phyloP scores from a whole-genome alignment of 30 jellyfish, hydroid and myxozoan genomes.

The Hydractinia symbiolongicarpus region DNA sequence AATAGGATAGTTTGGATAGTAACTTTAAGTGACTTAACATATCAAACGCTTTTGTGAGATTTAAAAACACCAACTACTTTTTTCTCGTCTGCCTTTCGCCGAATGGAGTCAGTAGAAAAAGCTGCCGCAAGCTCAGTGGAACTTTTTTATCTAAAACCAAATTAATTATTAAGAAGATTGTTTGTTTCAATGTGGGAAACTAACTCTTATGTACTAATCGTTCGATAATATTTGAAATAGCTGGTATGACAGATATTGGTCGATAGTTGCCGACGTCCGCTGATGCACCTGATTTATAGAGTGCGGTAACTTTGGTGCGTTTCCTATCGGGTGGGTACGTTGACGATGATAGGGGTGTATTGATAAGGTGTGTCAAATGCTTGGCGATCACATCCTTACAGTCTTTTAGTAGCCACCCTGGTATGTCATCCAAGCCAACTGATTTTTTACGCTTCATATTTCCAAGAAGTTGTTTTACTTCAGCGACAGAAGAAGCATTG shows the following conservation, averaged over 20 bases:
- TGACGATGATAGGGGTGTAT: background rate
- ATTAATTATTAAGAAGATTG: no score
- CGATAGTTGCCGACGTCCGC: no score
- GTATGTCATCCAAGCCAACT: background rate
- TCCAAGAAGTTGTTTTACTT: slow-evolving; percentile 7
- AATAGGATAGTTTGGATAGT: no score
- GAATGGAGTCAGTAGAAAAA: background rate
- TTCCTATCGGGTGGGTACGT: no score
- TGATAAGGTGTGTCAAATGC: slow-evolving; percentile 13
- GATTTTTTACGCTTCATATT: background rate
- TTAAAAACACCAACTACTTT: slow-evolving; percentile 6
- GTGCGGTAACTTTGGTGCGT: no score
- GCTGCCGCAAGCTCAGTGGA: background rate
- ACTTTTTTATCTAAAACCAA: background rate
- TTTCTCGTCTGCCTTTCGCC: slow-evolving; percentile 9
- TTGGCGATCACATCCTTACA: background rate
- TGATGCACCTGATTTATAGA: no score
- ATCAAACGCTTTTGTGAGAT: background rate
- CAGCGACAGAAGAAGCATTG: background rate
- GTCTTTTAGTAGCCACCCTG: slow-evolving; percentile 11
- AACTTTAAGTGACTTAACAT: slow-evolving; percentile 4
- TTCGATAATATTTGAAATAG: background rate
- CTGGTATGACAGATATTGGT: background rate
- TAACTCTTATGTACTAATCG: background rate
- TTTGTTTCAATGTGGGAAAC: no score